A percentile compares a stretch with the other conserved stretches of the same genome.
Conservation (phyloP, 2,113 vertebrate species). For the Xiphophorus couchianus region DNA sequence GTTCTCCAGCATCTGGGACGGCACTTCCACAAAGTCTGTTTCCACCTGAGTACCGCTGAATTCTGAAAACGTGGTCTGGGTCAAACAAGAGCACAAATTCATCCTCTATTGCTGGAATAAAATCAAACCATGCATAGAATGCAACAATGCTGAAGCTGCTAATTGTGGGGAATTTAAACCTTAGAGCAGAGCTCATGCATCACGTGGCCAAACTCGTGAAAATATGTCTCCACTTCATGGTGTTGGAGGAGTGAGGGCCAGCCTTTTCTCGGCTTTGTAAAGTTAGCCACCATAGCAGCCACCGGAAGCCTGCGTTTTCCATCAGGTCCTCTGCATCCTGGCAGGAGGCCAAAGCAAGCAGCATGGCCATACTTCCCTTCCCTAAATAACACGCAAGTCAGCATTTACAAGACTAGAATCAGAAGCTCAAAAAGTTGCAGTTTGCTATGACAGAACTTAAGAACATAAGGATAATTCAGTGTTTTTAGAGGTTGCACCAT, state of each 20-base stretch:
- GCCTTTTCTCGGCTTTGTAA: conserved; percentile 86
- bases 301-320: conserved; percentile 87
- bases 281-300: conserved; percentile 96
- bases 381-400: conserved; percentile 71
- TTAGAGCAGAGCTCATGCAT: conserved; percentile 97
- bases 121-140: not conserved
- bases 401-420: not conserved
- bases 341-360: conserved; percentile 92
- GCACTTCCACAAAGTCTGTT: conserved; percentile 95
- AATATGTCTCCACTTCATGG: conserved; percentile 96
- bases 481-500: not conserved
- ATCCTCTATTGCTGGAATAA: not conserved
- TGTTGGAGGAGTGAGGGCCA: conserved; percentile 92
- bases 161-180: conserved; percentile 71
- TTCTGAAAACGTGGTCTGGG: conserved; percentile 88
- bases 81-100: conserved; percentile 1
- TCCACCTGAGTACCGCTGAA: conserved; percentile 96
- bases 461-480: too few species aligned
- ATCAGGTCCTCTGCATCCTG: conserved; percentile 86
- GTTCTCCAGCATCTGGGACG: conserved; percentile 97
- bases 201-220: conserved; percentile 95
- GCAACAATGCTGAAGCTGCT: not conserved
- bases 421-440: not conserved
- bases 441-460: not conserved
- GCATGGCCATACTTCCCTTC: conserved; percentile 93